Base-by-base conservation (phyloP, 2,888 invertebrate genomes). In the Panzeria rudis region DNA sequence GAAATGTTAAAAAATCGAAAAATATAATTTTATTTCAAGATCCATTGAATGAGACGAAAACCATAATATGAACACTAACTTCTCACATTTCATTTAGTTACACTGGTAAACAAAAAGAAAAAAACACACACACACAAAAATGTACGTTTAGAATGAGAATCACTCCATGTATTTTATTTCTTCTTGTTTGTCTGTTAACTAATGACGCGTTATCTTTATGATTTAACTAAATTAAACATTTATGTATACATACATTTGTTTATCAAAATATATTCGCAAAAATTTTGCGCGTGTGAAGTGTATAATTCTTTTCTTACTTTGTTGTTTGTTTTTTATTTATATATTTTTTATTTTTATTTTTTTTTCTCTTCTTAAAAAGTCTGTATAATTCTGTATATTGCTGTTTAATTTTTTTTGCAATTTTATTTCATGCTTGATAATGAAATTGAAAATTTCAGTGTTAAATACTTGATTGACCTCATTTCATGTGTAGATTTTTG, bases 361-460 rank as follows among this genome's bases (percentile, higher is more conserved):
- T 47, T 44, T 25, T 13, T 7, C 15, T 52, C 13, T 41, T n/a
- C 8, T 32, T 41, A 5, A 50, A 29, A 62, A 29, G 17, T 44
- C 29, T 62, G 56, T 44, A 44, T 59, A 73, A 50, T 59, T 50
- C 44, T 29, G 54, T 41, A 56, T 83, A 32, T 54, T 23, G 17
- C 50, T n/a, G 9, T 38, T 20, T 15, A 7, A 11, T 56, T 47
- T 56, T 77, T 66, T 29, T 72, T 47, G 20, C 35, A 41, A 41
- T 23, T 25, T 41, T 32, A 69, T 76, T 73, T 80, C 66, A 56
- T 72, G 81, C 72, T 72, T 84, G 81, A 84, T 84, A 84, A 84
- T 81, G 84, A 84, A 80, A 80, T 80, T 80, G 84, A 81, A 84
- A 84, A 77, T 84, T 84, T 84, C 84, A 84, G 80, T 84, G 84